phyloP scores from a whole-genome alignment of 2,888 invertebrate species.

The Euphydryas editha region DNA sequence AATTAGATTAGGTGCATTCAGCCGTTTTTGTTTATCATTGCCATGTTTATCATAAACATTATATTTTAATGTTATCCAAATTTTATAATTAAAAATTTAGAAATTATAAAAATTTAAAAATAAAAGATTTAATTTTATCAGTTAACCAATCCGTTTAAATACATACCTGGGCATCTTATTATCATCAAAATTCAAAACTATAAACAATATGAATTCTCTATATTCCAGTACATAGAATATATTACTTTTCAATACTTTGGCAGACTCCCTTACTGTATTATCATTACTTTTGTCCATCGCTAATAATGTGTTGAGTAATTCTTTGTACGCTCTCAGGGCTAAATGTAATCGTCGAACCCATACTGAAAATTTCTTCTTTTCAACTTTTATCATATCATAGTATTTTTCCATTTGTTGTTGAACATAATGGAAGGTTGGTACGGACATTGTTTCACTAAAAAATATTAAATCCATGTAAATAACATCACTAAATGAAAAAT shows the following conservation, averaged over 20 bases:
- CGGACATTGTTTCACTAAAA: slow-evolving; percentile 94
- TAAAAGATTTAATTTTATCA: no score
- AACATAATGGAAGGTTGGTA: slow-evolving; percentile 96
- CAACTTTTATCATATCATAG: slow-evolving; percentile 91
- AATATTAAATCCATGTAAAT: slow-evolving; percentile 26
- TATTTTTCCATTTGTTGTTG: slow-evolving; percentile 95
- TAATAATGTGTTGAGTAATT: slow-evolving; percentile 92
- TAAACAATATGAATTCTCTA: slow-evolving; percentile 92
- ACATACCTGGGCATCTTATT: slow-evolving; percentile 92
- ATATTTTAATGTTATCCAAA: no score
- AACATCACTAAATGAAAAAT: background rate
- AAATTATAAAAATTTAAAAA: no score
- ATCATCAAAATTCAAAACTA: slow-evolving; percentile 93
- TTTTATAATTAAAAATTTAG: no score
- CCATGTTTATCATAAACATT: no score
- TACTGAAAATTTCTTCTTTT: slow-evolving; percentile 91
- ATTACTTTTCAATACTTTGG: slow-evolving; percentile 94
- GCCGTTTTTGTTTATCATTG: no score
- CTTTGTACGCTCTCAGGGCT: slow-evolving; percentile 90
- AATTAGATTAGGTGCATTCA: no score
- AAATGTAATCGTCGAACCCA: slow-evolving; percentile 95
- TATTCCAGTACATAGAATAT: slow-evolving; percentile 97
- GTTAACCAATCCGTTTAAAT: no score
- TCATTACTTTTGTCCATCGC: slow-evolving; percentile 92
- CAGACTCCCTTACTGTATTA: slow-evolving; percentile 88